Percentiles rank a stretch among this genome's conserved stretches.
phyloP scores from a whole-genome alignment of 2,888 invertebrate species.

The Empis livida region DNA sequence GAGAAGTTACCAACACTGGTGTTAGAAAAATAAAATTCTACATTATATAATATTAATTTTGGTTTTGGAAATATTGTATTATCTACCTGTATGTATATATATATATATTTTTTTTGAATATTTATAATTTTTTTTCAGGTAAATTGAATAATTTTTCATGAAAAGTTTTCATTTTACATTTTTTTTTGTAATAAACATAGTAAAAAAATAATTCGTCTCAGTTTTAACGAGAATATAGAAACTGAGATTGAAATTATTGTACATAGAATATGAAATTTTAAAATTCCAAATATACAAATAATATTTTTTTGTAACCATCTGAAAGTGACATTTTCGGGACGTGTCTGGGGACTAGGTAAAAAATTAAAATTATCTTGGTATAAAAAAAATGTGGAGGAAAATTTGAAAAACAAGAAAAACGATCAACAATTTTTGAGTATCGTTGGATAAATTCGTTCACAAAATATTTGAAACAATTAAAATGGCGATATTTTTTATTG shows the following conservation, averaged over 20 bases:
- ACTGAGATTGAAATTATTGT: background rate
- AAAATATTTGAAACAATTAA: constrained; percentile 8
- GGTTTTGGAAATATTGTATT: too few relatives aligned
- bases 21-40: too few relatives aligned
- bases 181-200: too few relatives aligned
- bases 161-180: too few relatives aligned
- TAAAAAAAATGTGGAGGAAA: constrained; percentile 4
- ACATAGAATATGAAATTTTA: background rate
- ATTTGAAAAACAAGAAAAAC: constrained; percentile 13
- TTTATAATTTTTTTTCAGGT: too few relatives aligned
- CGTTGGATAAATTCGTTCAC: constrained; percentile 21
- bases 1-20: too few relatives aligned
- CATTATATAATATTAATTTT: too few relatives aligned
- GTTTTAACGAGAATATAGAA: too few relatives aligned
- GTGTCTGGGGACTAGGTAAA: constrained; percentile 32
- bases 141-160: too few relatives aligned
- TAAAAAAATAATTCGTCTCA: too few relatives aligned
- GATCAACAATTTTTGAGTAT: constrained; percentile 39
- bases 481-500: constrained; percentile 17
- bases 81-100: too few relatives aligned
- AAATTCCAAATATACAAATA: background rate
- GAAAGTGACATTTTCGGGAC: constrained; percentile 22
- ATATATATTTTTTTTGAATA: too few relatives aligned
- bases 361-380: background rate
- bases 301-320: background rate